A percentile compares a stretch with the other conserved stretches of the same genome.
Evolutionary conservation across 2,888 invertebrate species (phyloP).

Genomic region (Ischnura elegans): DNA sequence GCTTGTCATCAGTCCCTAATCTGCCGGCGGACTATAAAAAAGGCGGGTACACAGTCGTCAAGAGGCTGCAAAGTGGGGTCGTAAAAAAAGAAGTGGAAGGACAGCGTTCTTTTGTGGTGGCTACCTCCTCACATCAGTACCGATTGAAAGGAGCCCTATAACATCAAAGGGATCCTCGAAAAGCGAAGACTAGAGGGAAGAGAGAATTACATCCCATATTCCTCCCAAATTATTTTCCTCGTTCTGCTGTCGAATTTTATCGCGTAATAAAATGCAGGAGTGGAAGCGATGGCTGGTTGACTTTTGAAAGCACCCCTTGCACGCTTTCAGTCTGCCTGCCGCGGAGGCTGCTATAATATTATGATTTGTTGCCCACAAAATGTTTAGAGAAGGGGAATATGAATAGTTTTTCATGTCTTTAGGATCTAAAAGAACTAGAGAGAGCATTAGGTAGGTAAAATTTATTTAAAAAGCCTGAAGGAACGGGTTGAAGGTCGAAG

Average conservation of each 20-base stretch:
- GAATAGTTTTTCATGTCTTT: not conserved
- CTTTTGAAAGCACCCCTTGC: not conserved
- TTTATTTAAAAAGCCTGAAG: too few species aligned
- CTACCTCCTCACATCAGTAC: slow-evolving; percentile 31
- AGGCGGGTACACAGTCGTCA: slow-evolving; percentile 37
- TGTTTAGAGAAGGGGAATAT: not conserved
- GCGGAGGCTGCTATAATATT: not conserved
- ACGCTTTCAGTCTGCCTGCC: not conserved
- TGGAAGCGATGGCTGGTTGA: not conserved
- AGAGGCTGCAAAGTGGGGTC: slow-evolving; percentile 43
- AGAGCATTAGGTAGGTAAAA: too few species aligned
- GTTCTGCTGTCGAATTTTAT: slow-evolving; percentile 4
- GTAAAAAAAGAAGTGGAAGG: slow-evolving; percentile 17
- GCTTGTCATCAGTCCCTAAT: slow-evolving; percentile 44
- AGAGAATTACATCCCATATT: not conserved
- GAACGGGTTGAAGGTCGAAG: too few species aligned
- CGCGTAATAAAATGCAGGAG: not conserved
- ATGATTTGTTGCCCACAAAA: slow-evolving; percentile 10
- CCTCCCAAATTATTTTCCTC: slow-evolving; percentile 33
- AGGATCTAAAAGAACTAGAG: too few species aligned
- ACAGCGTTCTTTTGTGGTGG: slow-evolving; percentile 41
- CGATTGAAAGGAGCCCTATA: not conserved
- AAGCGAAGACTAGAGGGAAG: too few species aligned
- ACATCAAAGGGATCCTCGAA: slow-evolving; percentile 7
- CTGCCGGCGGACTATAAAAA: not conserved